Evolutionary conservation across 2,797 vertebrate genomes (phyloP).

Genomic region (Pelochelys cantorii): DNA sequence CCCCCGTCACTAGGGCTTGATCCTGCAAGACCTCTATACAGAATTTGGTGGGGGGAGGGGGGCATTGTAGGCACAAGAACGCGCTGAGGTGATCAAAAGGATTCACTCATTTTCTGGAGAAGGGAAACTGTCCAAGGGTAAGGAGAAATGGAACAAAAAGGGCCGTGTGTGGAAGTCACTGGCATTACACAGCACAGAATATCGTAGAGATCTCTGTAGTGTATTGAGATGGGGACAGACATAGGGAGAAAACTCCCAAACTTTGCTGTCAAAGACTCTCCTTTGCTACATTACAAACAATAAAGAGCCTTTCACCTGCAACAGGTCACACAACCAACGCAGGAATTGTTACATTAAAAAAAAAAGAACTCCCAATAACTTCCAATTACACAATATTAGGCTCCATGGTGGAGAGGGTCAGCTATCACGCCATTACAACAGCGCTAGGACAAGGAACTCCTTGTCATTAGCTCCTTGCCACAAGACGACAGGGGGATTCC

Average conservation of each 20-base stretch:
- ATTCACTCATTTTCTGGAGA: not conserved
- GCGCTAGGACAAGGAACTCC: conserved; percentile 6
- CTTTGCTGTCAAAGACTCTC: not conserved
- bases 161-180: not conserved
- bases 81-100: not conserved
- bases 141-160: not conserved
- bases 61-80: not conserved
- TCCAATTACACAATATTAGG: not conserved
- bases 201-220: not conserved
- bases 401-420: not conserved
- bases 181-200: not conserved
- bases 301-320: not conserved
- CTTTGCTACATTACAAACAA: not conserved
- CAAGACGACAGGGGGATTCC: not conserved
- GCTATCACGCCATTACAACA: not conserved
- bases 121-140: not conserved
- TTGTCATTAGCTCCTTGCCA: not conserved
- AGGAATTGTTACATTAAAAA: not conserved
- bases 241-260: not conserved
- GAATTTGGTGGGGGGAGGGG: not conserved
- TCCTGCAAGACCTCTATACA: fast-evolving
- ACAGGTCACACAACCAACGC: not conserved
- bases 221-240: not conserved
- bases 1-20: not conserved
- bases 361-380: not conserved